Percentiles rank a stretch among this genome's conserved stretches.
These are phyloP conservation scores for Cyphomyrmex costatus DNA, from an alignment of 1,140 invertebrate genomes.

Conservation along the genomic window DNA sequence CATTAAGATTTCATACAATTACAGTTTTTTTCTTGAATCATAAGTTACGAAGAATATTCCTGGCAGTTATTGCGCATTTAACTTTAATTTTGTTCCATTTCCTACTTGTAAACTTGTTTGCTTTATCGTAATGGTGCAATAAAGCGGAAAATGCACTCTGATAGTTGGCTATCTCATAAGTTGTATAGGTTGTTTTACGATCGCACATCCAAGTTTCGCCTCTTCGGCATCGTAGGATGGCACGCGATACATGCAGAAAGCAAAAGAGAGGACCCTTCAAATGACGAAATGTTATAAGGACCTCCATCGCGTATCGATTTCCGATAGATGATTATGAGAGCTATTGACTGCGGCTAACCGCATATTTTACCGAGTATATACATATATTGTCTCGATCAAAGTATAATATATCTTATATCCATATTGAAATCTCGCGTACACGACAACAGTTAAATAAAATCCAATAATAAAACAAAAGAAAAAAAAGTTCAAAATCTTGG, in stretches of 20 bases:
- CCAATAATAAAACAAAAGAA: background rate
- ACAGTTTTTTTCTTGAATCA: background rate
- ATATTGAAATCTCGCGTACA: conserved; percentile 3
- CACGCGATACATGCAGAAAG: conserved; percentile 30
- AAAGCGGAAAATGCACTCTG: conserved; percentile 42
- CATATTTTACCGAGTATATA: conserved; percentile 8
- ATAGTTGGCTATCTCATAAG: conserved; percentile 31
- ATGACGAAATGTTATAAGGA: conserved; percentile 54
- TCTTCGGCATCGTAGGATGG: background rate
- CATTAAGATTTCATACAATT: background rate
- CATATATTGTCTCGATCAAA: background rate
- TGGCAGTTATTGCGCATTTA: conserved; percentile 10
- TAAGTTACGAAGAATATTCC: background rate
- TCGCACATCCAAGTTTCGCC: conserved; percentile 10
- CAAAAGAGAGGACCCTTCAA: background rate
- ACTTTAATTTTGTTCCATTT: conserved; percentile 15
- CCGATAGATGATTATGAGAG: conserved; percentile 45
- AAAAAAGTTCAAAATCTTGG: conserved; percentile 2
- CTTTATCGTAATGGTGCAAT: conserved; percentile 29
- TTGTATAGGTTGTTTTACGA: conserved; percentile 37
- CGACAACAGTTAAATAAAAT: background rate
- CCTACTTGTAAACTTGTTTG: conserved; percentile 37
- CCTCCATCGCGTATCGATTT: conserved; percentile 43
- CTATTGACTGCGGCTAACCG: conserved; percentile 49
- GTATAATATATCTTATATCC: background rate